Evolutionary conservation across 2,113 vertebrate genomes (phyloP).

Genomic region (Campylorhamphus procurvoides): DNA sequence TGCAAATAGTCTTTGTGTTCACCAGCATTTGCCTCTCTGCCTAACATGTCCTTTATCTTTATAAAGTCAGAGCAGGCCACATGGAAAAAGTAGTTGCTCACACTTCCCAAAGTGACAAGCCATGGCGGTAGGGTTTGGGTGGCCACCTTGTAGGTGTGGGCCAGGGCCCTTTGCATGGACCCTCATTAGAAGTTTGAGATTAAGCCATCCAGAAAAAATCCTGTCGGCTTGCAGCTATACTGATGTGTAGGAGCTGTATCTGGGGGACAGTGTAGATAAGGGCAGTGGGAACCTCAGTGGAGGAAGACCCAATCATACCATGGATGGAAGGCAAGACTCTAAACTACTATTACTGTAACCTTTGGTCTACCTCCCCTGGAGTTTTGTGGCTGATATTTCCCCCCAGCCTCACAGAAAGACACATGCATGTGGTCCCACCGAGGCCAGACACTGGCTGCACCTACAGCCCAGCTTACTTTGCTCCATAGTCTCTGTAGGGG

Average conservation of each 20-base stretch:
- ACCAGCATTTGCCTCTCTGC: neutral
- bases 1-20: neutral
- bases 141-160: neutral
- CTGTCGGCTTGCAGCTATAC: neutral
- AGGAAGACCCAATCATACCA: neutral
- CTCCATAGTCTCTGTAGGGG: fast-evolving
- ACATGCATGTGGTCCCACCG: fast-evolving
- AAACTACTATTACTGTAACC: neutral
- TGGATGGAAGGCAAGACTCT: neutral
- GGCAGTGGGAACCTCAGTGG: neutral
- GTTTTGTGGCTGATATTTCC: neutral
- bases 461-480: neutral
- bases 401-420: neutral
- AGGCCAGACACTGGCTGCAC: neutral
- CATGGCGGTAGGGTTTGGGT: neutral
- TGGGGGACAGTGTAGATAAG: neutral
- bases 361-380: neutral
- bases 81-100: neutral
- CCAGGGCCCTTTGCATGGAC: neutral
- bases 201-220: neutral
- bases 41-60: fast-evolving
- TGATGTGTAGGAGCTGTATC: fast-evolving
- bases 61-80: neutral
- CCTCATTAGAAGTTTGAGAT: neutral
- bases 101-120: neutral